These are phyloP conservation scores for Spea hammondii DNA, from an alignment of 2,797 vertebrate genomes.

Conservation along the genomic window DNA sequence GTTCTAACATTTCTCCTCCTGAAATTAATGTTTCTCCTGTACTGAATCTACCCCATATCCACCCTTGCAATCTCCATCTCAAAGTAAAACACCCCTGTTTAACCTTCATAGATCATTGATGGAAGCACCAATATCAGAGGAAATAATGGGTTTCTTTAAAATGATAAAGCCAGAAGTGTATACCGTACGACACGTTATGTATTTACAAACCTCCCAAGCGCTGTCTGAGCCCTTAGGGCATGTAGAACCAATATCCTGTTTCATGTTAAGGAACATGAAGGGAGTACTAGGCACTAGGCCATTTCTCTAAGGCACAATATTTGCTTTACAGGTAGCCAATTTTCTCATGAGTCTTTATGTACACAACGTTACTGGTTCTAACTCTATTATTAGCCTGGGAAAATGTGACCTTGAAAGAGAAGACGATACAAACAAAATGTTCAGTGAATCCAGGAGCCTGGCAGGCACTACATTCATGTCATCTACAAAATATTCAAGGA, in stretches of 20 bases:
- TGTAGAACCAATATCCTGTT: conserved; percentile 47
- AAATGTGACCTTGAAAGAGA: conserved; percentile 14
- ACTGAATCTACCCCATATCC: too few species aligned
- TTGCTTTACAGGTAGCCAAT: conserved; percentile 45
- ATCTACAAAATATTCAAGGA: too few species aligned
- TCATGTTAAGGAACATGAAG: conserved; percentile 27
- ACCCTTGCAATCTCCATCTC: too few species aligned
- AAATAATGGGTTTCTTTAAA: too few species aligned
- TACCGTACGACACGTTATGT: too few species aligned
- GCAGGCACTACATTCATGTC: too few species aligned
- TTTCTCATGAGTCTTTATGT: conserved; percentile 31
- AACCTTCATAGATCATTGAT: too few species aligned
- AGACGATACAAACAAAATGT: conserved; percentile 19
- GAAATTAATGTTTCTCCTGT: too few species aligned
- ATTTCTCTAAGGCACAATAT: conserved; percentile 28
- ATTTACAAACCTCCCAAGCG: not conserved
- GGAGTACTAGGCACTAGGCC: conserved; percentile 42
- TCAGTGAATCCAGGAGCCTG: not conserved
- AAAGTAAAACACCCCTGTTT: too few species aligned
- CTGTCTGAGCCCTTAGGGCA: conserved; percentile 38
- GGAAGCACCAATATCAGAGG: too few species aligned
- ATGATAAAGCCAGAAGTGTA: too few species aligned
- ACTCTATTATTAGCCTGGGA: conserved; percentile 37
- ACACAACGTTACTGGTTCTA: conserved; percentile 29
- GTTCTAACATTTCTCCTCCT: too few species aligned